Base-by-base conservation (phyloP, 2,113 vertebrate species). In the Petroica traversi region DNA sequence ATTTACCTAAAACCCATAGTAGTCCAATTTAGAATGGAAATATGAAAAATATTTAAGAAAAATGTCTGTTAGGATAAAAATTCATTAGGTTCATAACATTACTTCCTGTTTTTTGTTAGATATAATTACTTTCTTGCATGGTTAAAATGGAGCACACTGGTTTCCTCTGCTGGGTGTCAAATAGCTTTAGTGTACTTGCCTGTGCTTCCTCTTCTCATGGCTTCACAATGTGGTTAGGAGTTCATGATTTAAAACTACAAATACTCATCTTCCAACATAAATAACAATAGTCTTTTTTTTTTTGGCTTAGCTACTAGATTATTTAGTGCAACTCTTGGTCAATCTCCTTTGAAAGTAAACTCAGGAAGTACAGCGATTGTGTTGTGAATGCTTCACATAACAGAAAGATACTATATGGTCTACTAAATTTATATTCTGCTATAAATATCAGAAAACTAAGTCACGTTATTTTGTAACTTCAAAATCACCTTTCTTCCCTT, bases 401-500 rank as follows among this genome's bases (percentile, higher is more conserved):
- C 40, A 81, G 64, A 58, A 90, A 77, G 59, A 80, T 62, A 24
- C 11, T 86, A 7, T 31, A 66, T 5, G 19, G 36, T 88, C 79
- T 74, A 51, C 31, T 83, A 23, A 40, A 49, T 76, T 62, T 86
- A 45, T 74, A 71, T 80, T 85, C 43, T 74, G 26, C 59, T 89
- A 67, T 64, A 93, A 64, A 82, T 59, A 55, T 84, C 45, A 51
- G n/a, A 75, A 49, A 92, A 67, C 19, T 59, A 82, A 51, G 46
- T 69, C 75, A 57, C n/a, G n/a, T 58, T 43, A 26, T 64, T 64
- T 48, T 69, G 36, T 81, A 88, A 91, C 46, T 89, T 91, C 73
- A 73, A 85, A 76, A 89, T 94, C 88, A 89, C 88, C 94, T 97
- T 92, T 63, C 68, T 84, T 88, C 85, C 46, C 75, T 93, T 76